Percentiles rank a stretch among this genome's conserved stretches.
Evolutionary conservation across 2,888 invertebrate genomes (phyloP).

Genomic region (Xanthostigma xanthostigma): DNA sequence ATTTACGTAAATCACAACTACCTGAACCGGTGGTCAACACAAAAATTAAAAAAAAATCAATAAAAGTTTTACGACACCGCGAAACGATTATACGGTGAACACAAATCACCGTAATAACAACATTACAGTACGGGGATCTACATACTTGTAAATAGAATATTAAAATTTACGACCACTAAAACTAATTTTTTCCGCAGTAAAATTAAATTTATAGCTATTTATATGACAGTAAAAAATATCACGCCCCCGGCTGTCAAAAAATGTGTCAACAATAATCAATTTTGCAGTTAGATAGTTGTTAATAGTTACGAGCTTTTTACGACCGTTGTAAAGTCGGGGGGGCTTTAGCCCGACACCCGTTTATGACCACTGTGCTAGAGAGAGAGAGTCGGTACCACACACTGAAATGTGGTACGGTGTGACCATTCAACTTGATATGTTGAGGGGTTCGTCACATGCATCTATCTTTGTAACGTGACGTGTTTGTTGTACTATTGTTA

Average conservation of each 20-base stretch:
- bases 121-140: too few relatives aligned
- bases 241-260: conserved; percentile 29
- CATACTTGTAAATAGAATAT: conserved; percentile 14
- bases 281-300: conserved; percentile 40
- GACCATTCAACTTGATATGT: neutral
- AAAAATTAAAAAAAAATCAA: conserved; percentile 1
- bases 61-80: too few relatives aligned
- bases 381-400: neutral
- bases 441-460: too few relatives aligned
- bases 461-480: too few relatives aligned
- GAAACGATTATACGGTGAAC: too few relatives aligned
- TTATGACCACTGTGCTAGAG: neutral
- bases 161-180: conserved; percentile 25
- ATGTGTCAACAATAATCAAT: conserved; percentile 41
- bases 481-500: too few relatives aligned
- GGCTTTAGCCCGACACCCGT: conserved; percentile 2
- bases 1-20: too few relatives aligned
- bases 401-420: neutral
- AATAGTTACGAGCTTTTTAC: conserved; percentile 41
- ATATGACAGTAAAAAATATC: conserved; percentile 18
- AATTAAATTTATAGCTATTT: conserved; percentile 19
- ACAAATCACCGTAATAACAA: too few relatives aligned
- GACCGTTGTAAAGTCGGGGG: conserved; percentile 33
- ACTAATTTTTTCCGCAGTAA: conserved; percentile 26
- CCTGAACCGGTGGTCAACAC: conserved; percentile 20